Percentiles rank a stretch among this genome's conserved stretches.
Conservation (phyloP, 2,113 vertebrate species). For the Chloropsis hardwickii region DNA sequence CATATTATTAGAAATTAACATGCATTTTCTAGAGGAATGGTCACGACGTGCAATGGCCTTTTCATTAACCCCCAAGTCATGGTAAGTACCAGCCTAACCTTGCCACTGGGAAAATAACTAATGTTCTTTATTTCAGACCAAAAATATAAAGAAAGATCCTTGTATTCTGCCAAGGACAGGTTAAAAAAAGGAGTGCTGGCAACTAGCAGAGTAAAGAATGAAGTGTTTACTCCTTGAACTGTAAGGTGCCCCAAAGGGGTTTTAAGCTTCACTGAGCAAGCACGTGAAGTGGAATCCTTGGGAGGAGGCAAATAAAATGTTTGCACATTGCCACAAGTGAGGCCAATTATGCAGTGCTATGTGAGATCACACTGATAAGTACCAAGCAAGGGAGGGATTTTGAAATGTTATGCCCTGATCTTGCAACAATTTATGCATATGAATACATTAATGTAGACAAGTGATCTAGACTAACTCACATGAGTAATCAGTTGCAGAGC, state of each 20-base stretch:
- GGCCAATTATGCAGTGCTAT: not conserved
- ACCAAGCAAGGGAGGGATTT: not conserved
- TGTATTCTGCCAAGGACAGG: not conserved
- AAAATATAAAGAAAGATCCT: slow-evolving; percentile 12
- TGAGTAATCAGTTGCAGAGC: not conserved
- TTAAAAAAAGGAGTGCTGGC: not conserved
- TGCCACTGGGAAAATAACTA: slow-evolving; percentile 4
- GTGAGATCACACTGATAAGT: slow-evolving; percentile 36
- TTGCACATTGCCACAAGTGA: not conserved
- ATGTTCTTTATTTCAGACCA: not conserved
- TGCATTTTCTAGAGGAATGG: not conserved
- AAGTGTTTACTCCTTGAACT: slow-evolving; percentile 33
- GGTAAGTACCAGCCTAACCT: slow-evolving; percentile 11
- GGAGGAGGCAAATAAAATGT: slow-evolving; percentile 6
- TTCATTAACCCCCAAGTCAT: not conserved
- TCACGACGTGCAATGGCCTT: not conserved
- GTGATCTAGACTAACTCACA: not conserved
- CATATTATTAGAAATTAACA: not conserved
- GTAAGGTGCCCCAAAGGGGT: slow-evolving; percentile 34
- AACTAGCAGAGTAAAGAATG: slow-evolving; percentile 19
- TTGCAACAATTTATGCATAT: not conserved
- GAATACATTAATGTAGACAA: not conserved
- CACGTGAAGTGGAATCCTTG: slow-evolving; percentile 34
- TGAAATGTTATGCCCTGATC: not conserved
- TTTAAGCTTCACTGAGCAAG: slow-evolving; percentile 60